Conservation (phyloP, 2,113 vertebrate species). For the Psilopsiagon aurifrons region DNA sequence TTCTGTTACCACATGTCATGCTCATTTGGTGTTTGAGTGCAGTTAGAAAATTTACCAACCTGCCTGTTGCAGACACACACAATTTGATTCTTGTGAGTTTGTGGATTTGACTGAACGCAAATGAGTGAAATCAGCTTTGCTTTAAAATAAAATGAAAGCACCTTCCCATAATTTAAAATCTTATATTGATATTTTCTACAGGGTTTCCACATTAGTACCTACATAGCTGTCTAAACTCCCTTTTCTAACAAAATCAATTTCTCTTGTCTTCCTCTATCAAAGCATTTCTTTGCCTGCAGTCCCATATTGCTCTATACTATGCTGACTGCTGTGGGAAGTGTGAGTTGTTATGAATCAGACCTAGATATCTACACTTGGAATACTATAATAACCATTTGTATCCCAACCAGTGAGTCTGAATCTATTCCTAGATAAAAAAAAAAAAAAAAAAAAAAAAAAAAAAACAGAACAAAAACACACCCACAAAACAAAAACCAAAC, state of each 20-base stretch:
- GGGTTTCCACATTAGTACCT: neutral
- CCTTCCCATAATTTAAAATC: neutral
- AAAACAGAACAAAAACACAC: neutral
- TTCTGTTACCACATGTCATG: neutral
- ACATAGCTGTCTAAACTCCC: neutral
- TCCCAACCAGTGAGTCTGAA: neutral
- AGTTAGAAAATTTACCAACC: conserved; percentile 10
- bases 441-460: neutral
- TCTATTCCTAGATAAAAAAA: neutral
- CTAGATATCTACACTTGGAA: neutral
- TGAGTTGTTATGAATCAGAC: neutral
- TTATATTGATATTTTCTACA: neutral
- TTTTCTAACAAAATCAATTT: neutral
- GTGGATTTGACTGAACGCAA: neutral
- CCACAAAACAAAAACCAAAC: neutral
- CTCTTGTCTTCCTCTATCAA: neutral
- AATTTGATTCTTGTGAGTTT: neutral
- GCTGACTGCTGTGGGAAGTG: fast-evolving
- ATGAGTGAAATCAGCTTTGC: neutral
- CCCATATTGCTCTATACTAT: neutral
- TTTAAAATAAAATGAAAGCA: neutral
- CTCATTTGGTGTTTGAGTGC: neutral
- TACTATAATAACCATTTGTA: neutral
- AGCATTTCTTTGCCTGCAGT: neutral
- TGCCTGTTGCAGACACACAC: neutral